A percentile compares a stretch with the other conserved stretches of the same genome.
Conservation (phyloP, 1,140 invertebrate genomes). For the Popillia japonica region DNA sequence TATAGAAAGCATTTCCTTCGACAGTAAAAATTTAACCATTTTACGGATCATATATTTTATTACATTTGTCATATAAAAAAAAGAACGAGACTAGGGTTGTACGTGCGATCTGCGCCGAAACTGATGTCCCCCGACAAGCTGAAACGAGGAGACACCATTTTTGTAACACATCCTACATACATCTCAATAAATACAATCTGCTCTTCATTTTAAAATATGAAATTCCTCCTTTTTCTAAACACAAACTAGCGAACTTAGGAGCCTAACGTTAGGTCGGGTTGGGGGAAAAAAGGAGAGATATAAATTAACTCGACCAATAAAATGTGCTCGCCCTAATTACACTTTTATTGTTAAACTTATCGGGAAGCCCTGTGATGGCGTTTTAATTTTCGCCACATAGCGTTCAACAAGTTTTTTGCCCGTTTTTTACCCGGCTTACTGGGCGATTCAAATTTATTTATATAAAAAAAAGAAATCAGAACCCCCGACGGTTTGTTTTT, state of each 20-base stretch:
- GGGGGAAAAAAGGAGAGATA: neutral
- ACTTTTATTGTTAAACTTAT: constrained; percentile 36
- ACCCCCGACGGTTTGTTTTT: neutral
- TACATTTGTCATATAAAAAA: neutral
- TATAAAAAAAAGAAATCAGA: neutral
- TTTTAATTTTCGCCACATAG: constrained; percentile 19
- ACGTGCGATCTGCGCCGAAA: too few relatives aligned
- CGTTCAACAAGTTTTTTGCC: constrained; percentile 48
- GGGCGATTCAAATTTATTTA: constrained; percentile 18
- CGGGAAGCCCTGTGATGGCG: constrained; percentile 16
- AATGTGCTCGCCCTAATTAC: constrained; percentile 26
- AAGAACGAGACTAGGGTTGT: neutral
- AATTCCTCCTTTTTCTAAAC: too few relatives aligned
- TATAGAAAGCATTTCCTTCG: neutral
- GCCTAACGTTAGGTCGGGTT: too few relatives aligned
- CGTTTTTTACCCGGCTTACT: constrained; percentile 10
- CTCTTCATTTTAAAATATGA: too few relatives aligned
- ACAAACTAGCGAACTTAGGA: too few relatives aligned
- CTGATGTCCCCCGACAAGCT: too few relatives aligned
- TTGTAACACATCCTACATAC: too few relatives aligned
- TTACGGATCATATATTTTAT: constrained; percentile 18
- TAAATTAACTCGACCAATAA: constrained; percentile 8
- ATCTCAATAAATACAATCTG: too few relatives aligned
- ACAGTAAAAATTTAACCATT: neutral
- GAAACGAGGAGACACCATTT: too few relatives aligned